Evolutionary conservation across 2,113 vertebrate genomes (phyloP).

Genomic region (Tachysurus vachellii): DNA sequence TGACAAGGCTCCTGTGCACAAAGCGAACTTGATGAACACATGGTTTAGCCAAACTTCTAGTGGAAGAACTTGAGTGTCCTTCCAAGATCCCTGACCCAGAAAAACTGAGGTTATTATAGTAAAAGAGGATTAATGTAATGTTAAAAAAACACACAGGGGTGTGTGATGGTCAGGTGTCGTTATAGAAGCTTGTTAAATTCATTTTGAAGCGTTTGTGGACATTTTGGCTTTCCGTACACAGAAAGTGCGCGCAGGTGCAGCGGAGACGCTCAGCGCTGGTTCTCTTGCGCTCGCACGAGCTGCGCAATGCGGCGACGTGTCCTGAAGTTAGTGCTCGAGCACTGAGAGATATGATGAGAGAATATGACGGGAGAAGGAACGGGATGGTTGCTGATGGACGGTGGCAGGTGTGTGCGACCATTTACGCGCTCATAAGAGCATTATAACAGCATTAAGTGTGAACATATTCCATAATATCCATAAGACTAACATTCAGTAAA

Average conservation of each 20-base stretch:
- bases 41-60: not conserved
- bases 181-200: not conserved
- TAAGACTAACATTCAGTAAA: not conserved
- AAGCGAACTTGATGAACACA: not conserved
- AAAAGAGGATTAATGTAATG: not conserved
- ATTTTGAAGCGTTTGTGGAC: not conserved
- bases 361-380: not conserved
- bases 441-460: not conserved
- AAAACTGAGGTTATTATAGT: not conserved
- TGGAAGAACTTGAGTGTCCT: not conserved
- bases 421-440: not conserved
- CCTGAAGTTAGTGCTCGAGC: too few relatives aligned
- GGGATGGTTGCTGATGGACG: not conserved
- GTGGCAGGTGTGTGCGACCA: not conserved
- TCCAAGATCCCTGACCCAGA: too few relatives aligned
- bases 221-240: constrained; percentile 11
- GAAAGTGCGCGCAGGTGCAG: constrained; percentile 6
- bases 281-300: constrained; percentile 4
- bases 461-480: not conserved
- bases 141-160: not conserved
- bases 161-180: not conserved
- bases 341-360: not conserved
- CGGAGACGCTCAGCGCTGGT: not conserved
- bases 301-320: constrained; percentile 6
- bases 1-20: not conserved